Evolutionary conservation across 2,888 invertebrate species (phyloP).

Genomic region (Teleiodes luculella): DNA sequence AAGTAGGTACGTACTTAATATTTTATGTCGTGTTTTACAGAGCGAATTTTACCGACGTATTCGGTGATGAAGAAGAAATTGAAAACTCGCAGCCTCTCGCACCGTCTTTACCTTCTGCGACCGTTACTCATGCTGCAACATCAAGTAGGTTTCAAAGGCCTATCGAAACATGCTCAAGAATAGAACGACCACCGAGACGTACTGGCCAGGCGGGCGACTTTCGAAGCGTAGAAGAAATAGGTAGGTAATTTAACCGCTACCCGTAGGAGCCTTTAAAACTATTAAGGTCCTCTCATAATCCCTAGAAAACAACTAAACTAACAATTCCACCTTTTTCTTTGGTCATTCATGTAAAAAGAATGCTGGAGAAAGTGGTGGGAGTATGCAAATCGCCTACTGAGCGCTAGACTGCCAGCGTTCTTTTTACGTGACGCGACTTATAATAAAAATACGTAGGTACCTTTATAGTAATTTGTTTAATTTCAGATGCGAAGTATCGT

Average conservation of each 20-base stretch:
- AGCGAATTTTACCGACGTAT: conserved; percentile 53
- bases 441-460: too few species aligned
- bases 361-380: too few species aligned
- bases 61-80: conserved; percentile 59
- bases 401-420: too few species aligned
- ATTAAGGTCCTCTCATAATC: too few species aligned
- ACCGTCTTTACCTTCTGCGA: conserved; percentile 37
- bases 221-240: conserved; percentile 63
- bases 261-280: too few species aligned
- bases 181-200: conserved; percentile 43
- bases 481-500: conserved; percentile 75
- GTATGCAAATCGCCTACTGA: too few species aligned
- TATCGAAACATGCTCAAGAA: conserved; percentile 9
- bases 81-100: conserved; percentile 61
- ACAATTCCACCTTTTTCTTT: too few species aligned
- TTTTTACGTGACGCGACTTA: too few species aligned
- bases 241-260: conserved; percentile 29
- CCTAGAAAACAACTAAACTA: too few species aligned
- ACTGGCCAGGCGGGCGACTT: conserved; percentile 59
- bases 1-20: neutral
- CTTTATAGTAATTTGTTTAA: too few species aligned
- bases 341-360: too few species aligned
- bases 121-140: conserved; percentile 3
- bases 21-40: conserved; percentile 31
- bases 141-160: neutral